Evolutionary conservation across 92 coral and sea anemone species (phyloP).

Genomic region (Chrysogorgia sp.): DNA sequence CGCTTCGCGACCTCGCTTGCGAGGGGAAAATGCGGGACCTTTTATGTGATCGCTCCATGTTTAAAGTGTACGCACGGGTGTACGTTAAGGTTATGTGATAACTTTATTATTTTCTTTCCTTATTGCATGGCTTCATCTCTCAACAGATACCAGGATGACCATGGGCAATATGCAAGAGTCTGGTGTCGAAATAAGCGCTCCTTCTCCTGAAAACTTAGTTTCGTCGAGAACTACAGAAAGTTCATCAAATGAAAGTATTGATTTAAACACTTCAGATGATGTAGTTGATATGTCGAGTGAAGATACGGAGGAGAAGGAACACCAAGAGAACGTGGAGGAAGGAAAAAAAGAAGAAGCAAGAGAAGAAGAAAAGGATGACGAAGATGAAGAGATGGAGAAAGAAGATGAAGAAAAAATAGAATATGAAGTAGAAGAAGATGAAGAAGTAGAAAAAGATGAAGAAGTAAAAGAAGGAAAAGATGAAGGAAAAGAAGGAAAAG

Average conservation of each 20-base stretch:
- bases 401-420: not conserved
- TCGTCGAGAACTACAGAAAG: slow-evolving; percentile 15
- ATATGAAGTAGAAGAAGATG: slow-evolving; percentile 1
- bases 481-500: not conserved
- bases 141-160: not conserved
- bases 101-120: too few relatives aligned
- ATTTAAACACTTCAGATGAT: slow-evolving; percentile 23
- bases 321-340: slow-evolving; percentile 9
- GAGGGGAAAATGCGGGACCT: too few relatives aligned
- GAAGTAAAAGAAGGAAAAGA: not conserved
- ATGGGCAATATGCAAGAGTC: not conserved
- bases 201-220: not conserved
- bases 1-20: too few relatives aligned
- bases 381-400: slow-evolving; percentile 1
- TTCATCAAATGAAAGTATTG: slow-evolving; percentile 26
- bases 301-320: not conserved
- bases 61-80: too few relatives aligned
- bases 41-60: too few relatives aligned
- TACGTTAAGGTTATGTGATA: too few relatives aligned
- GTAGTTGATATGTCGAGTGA: slow-evolving; percentile 18
- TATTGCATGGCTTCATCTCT: not conserved
- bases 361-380: slow-evolving; percentile 11
- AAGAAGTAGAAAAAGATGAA: not conserved
- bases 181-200: not conserved
- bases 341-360: not conserved